Evolutionary conservation across 2,113 vertebrate species (phyloP).

Genomic region (Planiliza haematocheilus): DNA sequence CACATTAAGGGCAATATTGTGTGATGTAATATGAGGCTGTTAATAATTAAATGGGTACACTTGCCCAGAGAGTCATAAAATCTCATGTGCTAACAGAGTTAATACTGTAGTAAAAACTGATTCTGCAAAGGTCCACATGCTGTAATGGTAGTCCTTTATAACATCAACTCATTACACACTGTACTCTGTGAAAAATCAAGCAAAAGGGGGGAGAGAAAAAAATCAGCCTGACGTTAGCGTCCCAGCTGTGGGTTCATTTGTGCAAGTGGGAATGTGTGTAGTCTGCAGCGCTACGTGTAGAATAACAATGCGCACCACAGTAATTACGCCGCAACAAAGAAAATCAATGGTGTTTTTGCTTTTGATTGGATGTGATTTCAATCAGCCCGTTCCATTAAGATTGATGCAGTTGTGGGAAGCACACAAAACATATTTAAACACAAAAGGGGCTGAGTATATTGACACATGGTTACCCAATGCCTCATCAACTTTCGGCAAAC

Average conservation of each 20-base stretch:
- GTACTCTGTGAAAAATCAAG: neutral
- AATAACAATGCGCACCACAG: constrained; percentile 38
- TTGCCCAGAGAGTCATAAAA: constrained; percentile 15
- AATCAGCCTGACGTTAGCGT: neutral
- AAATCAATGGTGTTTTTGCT: constrained; percentile 50
- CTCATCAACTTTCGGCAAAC: constrained; percentile 56
- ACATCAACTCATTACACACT: neutral
- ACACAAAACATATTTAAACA: constrained; percentile 46
- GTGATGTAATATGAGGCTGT: constrained; percentile 18
- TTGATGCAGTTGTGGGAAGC: constrained; percentile 29
- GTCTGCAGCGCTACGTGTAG: constrained; percentile 17
- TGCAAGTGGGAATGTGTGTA: constrained; percentile 3
- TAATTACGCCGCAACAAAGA: constrained; percentile 52
- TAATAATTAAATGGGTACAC: constrained; percentile 34
- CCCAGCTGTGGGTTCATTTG: constrained; percentile 18
- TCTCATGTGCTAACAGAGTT: neutral
- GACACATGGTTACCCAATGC: constrained; percentile 39
- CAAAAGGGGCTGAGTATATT: constrained; percentile 33
- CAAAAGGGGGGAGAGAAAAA: neutral
- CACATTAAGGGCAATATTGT: constrained; percentile 22
- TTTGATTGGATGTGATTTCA: constrained; percentile 48
- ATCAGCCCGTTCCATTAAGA: constrained; percentile 35
- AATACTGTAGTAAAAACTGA: neutral
- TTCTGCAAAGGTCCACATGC: neutral
- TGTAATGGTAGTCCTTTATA: neutral